These are phyloP conservation scores for Takifugu flavidus DNA, from an alignment of 2,113 vertebrate genomes.

Conservation along the genomic window DNA sequence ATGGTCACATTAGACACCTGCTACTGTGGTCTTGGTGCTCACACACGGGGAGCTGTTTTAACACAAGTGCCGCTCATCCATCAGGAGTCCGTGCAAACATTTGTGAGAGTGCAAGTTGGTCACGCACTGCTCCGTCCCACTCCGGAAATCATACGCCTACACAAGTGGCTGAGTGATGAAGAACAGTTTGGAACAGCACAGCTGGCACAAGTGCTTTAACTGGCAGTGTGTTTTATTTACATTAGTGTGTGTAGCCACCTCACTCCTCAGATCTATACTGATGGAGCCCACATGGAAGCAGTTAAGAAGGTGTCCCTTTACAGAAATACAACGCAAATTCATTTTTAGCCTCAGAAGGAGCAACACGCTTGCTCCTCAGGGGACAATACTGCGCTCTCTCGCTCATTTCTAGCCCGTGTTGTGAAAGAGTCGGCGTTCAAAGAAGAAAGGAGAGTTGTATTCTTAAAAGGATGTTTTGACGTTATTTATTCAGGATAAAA, in stretches of 20 bases:
- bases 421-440: background rate
- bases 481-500: too few species aligned
- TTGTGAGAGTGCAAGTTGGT: slow-evolving; percentile 52
- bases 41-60: slow-evolving; percentile 55
- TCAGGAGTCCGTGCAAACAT: slow-evolving; percentile 69
- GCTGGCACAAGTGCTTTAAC: slow-evolving; percentile 60
- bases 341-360: slow-evolving; percentile 44
- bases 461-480: too few species aligned
- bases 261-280: slow-evolving; percentile 59
- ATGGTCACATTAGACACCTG: slow-evolving; percentile 78
- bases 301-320: slow-evolving; percentile 61
- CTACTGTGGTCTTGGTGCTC: slow-evolving; percentile 62
- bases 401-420: slow-evolving; percentile 68
- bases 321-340: slow-evolving; percentile 51
- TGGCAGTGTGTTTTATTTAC: slow-evolving; percentile 68
- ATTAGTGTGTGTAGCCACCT: slow-evolving; percentile 72
- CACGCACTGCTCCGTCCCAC: slow-evolving; percentile 47
- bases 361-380: slow-evolving; percentile 57
- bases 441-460: too few species aligned
- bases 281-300: slow-evolving; percentile 69
- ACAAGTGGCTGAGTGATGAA: slow-evolving; percentile 58
- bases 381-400: slow-evolving; percentile 63
- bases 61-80: slow-evolving; percentile 65
- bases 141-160: slow-evolving; percentile 49
- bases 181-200: slow-evolving; percentile 57